Conservation (phyloP, 2,797 vertebrate species). For the Phaenicophaeus curvirostris region DNA sequence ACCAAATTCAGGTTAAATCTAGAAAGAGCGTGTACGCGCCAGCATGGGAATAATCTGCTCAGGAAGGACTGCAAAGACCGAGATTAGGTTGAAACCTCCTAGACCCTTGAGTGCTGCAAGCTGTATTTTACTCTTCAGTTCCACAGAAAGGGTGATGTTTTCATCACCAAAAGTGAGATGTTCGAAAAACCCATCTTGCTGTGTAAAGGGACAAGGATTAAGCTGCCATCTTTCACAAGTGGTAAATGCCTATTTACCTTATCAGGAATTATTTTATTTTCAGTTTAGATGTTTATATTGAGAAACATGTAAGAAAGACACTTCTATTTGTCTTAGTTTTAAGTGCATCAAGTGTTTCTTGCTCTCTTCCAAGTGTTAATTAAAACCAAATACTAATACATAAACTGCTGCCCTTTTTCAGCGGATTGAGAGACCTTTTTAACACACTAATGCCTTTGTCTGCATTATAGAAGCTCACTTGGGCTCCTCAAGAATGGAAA, state of each 20-base stretch:
- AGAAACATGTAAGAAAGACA: neutral
- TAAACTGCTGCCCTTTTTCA: constrained; percentile 3
- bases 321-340: neutral
- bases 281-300: neutral
- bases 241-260: neutral
- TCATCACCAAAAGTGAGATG: accelerated
- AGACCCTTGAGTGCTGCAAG: neutral
- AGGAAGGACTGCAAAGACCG: neutral
- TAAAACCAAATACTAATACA: neutral
- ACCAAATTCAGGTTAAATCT: neutral
- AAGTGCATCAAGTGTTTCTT: neutral
- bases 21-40: neutral
- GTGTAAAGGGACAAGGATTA: neutral
- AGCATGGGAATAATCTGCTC: neutral
- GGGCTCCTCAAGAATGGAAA: neutral
- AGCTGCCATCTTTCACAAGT: neutral
- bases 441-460: neutral
- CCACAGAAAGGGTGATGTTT: neutral
- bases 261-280: neutral
- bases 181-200: neutral
- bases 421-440: neutral
- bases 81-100: neutral
- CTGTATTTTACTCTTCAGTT: neutral
- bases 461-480: neutral
- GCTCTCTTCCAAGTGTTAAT: neutral